A percentile compares a stretch with the other conserved stretches of the same genome.
Evolutionary conservation across 2,888 invertebrate genomes (phyloP).

Genomic region (Dinocampus coccinellae): DNA sequence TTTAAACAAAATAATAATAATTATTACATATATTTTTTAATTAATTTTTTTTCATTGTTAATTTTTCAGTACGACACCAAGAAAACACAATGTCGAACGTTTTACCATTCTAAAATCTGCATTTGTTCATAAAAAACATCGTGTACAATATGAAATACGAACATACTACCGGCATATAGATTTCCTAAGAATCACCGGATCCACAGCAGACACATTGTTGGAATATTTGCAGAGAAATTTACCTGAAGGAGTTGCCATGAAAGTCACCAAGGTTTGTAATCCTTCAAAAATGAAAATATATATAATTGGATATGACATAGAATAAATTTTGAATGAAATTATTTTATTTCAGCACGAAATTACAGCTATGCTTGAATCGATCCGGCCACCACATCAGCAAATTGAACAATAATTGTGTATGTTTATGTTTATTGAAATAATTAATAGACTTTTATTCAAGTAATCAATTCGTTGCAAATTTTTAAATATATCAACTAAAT

Average conservation of each 20-base stretch:
- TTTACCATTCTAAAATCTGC: constrained; percentile 88
- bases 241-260: constrained; percentile 96
- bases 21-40: constrained; percentile 8
- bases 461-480: neutral
- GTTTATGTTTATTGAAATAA: neutral
- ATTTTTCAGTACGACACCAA: constrained; percentile 78
- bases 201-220: constrained; percentile 93
- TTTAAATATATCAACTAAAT: constrained; percentile 2
- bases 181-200: constrained; percentile 89
- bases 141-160: constrained; percentile 94
- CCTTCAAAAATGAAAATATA: constrained; percentile 17
- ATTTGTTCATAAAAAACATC: constrained; percentile 92
- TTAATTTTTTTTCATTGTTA: neutral
- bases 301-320: no score
- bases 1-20: constrained; percentile 5
- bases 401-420: neutral
- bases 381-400: constrained; percentile 34
- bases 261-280: constrained; percentile 80
- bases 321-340: constrained; percentile 17
- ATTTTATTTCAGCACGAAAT: constrained; percentile 8
- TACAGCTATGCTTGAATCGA: constrained; percentile 50
- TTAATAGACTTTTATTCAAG: neutral
- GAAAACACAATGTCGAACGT: constrained; percentile 81
- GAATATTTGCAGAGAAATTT: constrained; percentile 97
- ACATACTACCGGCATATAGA: constrained; percentile 91